Percentiles rank a stretch among this genome's conserved stretches.
These are phyloP conservation scores for Cataglyphis albicans DNA, from an alignment of 2,888 invertebrate species.

Conservation along the genomic window DNA sequence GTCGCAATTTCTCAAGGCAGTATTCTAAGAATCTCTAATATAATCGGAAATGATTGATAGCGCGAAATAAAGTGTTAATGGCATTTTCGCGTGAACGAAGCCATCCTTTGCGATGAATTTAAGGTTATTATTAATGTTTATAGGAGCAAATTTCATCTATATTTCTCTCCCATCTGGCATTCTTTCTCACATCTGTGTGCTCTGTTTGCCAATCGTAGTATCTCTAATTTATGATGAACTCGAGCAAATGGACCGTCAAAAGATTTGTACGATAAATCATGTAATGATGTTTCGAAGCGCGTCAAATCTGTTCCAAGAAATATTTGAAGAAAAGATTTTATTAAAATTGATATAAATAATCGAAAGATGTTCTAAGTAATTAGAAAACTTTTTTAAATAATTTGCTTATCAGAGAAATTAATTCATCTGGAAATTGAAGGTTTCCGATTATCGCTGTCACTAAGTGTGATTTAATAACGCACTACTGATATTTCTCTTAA, in stretches of 20 bases:
- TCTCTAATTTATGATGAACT: neutral
- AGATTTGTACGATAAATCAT: neutral
- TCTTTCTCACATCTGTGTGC: neutral
- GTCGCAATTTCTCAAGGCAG: slow-evolving; percentile 38
- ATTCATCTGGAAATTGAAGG: neutral
- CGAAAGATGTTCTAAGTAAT: neutral
- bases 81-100: slow-evolving; percentile 44
- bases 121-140: slow-evolving; percentile 49
- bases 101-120: slow-evolving; percentile 22
- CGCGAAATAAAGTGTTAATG: slow-evolving; percentile 27
- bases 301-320: neutral
- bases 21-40: slow-evolving; percentile 47
- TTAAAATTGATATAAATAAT: slow-evolving; percentile 13
- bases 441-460: neutral
- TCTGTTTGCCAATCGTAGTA: slow-evolving; percentile 5
- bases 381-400: neutral
- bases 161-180: neutral
- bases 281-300: neutral
- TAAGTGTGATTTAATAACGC: neutral
- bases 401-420: neutral
- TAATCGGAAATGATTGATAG: slow-evolving; percentile 44
- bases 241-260: neutral
- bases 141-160: slow-evolving; percentile 56
- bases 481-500: neutral
- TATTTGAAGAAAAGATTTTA: neutral